Percentiles rank a stretch among this genome's conserved stretches.
Conservation (phyloP, 1,140 invertebrate species). For the Pteromalus puparum region DNA sequence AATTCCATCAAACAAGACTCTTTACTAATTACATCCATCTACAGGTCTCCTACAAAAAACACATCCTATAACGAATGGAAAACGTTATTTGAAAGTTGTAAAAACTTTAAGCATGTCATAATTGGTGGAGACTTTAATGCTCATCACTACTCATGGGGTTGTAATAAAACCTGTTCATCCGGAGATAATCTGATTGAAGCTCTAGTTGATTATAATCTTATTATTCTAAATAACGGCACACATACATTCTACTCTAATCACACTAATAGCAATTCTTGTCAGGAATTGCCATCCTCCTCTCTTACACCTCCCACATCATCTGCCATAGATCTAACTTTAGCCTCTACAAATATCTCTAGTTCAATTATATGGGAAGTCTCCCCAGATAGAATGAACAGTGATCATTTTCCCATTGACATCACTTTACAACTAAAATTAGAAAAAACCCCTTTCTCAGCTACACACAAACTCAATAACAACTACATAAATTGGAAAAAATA, state of each 20-base stretch:
- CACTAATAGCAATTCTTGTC: neutral
- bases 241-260: neutral
- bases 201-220: neutral
- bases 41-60: too few relatives aligned
- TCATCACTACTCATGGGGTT: conserved; percentile 14
- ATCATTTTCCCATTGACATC: conserved; percentile 8
- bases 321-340: conserved; percentile 5
- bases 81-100: neutral
- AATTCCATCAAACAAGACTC: too few relatives aligned
- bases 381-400: neutral
- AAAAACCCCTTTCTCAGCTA: neutral
- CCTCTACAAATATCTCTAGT: neutral
- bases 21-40: too few relatives aligned
- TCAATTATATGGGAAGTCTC: neutral
- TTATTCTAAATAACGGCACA: neutral
- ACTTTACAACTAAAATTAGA: neutral
- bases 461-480: neutral
- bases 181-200: neutral
- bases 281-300: too few relatives aligned
- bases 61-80: neutral
- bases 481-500: conserved; percentile 1
- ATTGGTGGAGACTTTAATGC: conserved; percentile 23
- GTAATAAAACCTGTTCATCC: neutral
- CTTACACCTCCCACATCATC: neutral
- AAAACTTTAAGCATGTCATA: neutral